These are phyloP conservation scores for Adelges cooleyi DNA, from an alignment of 1,140 invertebrate genomes.

Conservation along the genomic window DNA sequence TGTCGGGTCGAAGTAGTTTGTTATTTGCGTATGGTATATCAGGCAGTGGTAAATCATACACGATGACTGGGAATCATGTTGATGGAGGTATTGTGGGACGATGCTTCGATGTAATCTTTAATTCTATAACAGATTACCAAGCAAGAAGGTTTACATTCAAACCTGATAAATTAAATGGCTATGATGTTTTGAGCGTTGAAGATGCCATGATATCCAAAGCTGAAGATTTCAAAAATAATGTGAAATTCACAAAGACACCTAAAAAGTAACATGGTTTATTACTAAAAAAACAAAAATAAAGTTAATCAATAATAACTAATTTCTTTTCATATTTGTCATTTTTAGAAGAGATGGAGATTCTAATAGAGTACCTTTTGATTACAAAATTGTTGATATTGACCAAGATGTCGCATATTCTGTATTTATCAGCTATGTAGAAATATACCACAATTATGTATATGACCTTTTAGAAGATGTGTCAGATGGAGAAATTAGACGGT, in stretches of 20 bases:
- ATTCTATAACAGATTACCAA: conserved; percentile 67
- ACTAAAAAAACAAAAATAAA: not conserved
- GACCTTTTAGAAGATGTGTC: conserved; percentile 74
- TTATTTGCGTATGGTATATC: conserved; percentile 95
- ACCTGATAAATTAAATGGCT: conserved; percentile 85
- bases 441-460: conserved; percentile 96
- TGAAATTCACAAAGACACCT: not conserved
- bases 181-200: conserved; percentile 74
- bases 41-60: conserved; percentile 91
- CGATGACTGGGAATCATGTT: conserved; percentile 63
- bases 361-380: conserved; percentile 38
- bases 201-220: conserved; percentile 49
- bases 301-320: not conserved
- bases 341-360: conserved; percentile 34
- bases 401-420: conserved; percentile 76
- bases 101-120: conserved; percentile 83
- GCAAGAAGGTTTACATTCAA: conserved; percentile 78
- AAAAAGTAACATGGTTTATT: not conserved
- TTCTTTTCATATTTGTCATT: not conserved
- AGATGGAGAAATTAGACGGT: conserved; percentile 20
- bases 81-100: conserved; percentile 56
- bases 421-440: conserved; percentile 93
- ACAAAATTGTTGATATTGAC: conserved; percentile 54
- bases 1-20: conserved; percentile 73
- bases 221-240: conserved; percentile 21